phyloP scores from a whole-genome alignment of 1,140 invertebrate genomes.

The Leptonema lineaticorne region DNA sequence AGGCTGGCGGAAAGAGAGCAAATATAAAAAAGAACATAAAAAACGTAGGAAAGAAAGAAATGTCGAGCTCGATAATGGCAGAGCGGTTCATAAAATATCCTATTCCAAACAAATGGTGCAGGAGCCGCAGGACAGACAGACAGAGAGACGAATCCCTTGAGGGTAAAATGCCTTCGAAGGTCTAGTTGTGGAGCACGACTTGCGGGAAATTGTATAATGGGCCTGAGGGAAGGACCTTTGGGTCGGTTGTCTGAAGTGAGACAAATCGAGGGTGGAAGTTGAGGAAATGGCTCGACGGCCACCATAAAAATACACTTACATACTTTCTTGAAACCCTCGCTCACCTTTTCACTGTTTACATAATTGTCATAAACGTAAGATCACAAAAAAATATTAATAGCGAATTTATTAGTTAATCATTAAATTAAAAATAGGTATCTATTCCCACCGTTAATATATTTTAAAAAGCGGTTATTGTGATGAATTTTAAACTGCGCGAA shows the following conservation, averaged over 20 bases:
- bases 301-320: neutral
- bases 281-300: neutral
- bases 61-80: constrained; percentile 23
- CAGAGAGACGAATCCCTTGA: neutral
- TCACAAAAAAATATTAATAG: too few species aligned
- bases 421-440: neutral
- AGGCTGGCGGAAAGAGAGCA: neutral
- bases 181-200: neutral
- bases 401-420: too few species aligned
- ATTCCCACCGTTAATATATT: too few species aligned
- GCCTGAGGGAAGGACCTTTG: neutral
- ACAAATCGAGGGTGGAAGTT: constrained; percentile 7
- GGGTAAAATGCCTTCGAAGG: neutral
- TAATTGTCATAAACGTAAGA: neutral
- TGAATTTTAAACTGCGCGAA: too few species aligned
- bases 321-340: too few species aligned
- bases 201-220: constrained; percentile 16
- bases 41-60: neutral
- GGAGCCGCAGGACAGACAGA: neutral
- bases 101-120: constrained; percentile 22
- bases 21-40: neutral
- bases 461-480: too few species aligned
- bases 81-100: constrained; percentile 28
- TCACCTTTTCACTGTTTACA: constrained; percentile 1
- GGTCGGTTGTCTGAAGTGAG: constrained; percentile 3